Conservation (phyloP, 2,888 invertebrate species). For the Leptopterna dolabrata region DNA sequence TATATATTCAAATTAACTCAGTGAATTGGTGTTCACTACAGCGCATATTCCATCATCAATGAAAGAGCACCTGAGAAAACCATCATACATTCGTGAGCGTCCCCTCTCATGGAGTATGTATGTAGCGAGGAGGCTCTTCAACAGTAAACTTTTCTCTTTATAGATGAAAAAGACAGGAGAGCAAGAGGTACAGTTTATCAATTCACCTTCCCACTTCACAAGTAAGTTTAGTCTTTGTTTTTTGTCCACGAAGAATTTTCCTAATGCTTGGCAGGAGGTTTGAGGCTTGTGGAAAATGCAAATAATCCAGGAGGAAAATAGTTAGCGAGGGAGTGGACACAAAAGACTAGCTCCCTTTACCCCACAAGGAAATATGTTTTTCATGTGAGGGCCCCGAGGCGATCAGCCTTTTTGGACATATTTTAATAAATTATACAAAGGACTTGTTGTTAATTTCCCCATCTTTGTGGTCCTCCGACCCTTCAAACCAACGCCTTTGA, state of each 20-base stretch:
- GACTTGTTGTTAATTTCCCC: conserved; percentile 56
- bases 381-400: conserved; percentile 54
- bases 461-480: conserved; percentile 50
- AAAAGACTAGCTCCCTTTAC: conserved; percentile 41
- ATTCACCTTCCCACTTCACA: background rate
- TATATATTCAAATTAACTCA: no score
- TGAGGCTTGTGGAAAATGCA: conserved; percentile 51
- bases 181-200: background rate
- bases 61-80: no score
- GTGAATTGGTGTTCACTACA: no score
- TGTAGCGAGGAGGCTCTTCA: background rate
- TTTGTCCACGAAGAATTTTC: background rate
- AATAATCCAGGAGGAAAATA: conserved; percentile 54
- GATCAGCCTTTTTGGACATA: conserved; percentile 55
- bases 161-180: background rate
- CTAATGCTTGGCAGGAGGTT: conserved; percentile 5
- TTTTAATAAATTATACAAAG: conserved; percentile 57
- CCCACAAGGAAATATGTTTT: conserved; percentile 56
- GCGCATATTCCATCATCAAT: no score
- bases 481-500: conserved; percentile 56
- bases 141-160: background rate
- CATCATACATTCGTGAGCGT: no score
- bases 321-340: conserved; percentile 54
- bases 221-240: conserved; percentile 1
- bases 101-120: no score